Base-by-base conservation (phyloP, 2,797 vertebrate species). In the Serranus cabrilla region DNA sequence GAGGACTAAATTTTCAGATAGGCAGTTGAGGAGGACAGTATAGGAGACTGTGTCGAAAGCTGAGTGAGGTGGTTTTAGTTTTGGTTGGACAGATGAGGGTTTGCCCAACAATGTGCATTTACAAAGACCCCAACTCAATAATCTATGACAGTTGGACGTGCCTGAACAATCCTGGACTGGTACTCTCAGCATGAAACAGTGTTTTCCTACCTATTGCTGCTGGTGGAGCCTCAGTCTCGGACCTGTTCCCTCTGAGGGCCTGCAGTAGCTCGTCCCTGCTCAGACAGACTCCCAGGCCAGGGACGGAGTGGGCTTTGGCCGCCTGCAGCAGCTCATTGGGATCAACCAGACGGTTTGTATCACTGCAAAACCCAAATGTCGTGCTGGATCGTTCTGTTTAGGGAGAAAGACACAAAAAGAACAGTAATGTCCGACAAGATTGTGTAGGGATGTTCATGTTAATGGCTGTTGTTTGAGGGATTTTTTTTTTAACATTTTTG, bases 281-380 rank as follows among this genome's bases (percentile, higher is more conserved):
- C 61, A 95, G 93, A 71, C 96, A 97, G 27, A 97, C 86, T 61
- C 93, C 96, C 69, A 99, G 91, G 58, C 72, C 94, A 5, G 95
- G 87, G 11, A 98, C 79, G 49, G 97, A 96, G 82, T 95, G 96
- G 50, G 90, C 90, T 45, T 92, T 93, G 9, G 96, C 95, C 16
- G 95, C 95, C 70, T 89, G 78, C 77, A 96, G 83, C 75, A 99
- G 95, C 14, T 94, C 91, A 23, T 87, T 84, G 11, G 93, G 85
- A 64, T 96, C 91, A 40, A 97, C 75, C 78, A 99, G 89, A 43
- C 94, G 96, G 52, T 93, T 91, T 25, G 96, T 95, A 16, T 91
- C 87, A 65, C 90, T 76, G 91, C 96, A 97, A 87, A 99, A 99
- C 9, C 96, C 95, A 59, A 91, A 94, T 2, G 87, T 93, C 71